A percentile compares a stretch with the other conserved stretches of the same genome.
Conservation (phyloP, 2,113 vertebrate genomes). For the Calonectris borealis region DNA sequence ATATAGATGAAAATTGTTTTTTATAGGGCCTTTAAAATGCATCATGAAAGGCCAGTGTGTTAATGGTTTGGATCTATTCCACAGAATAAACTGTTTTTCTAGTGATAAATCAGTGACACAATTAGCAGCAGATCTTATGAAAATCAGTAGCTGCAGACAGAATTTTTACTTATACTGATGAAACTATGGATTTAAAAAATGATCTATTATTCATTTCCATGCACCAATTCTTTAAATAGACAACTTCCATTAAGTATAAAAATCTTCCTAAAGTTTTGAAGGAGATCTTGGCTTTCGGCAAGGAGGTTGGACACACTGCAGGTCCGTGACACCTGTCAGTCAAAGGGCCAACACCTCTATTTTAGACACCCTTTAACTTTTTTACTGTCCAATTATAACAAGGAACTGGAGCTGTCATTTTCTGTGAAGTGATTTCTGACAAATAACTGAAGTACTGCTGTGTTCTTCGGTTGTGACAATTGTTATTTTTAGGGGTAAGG, state of each 20-base stretch:
- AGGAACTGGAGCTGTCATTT: background rate
- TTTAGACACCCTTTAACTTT: conserved; percentile 5
- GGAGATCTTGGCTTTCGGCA: background rate
- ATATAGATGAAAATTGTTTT: background rate
- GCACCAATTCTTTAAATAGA: background rate
- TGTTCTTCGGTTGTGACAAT: conserved; percentile 15
- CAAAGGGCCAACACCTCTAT: conserved; percentile 17
- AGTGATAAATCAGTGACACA: background rate
- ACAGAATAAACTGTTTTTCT: background rate
- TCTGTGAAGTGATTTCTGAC: conserved; percentile 27
- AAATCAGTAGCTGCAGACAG: background rate
- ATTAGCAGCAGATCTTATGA: background rate
- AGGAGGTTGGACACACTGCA: background rate
- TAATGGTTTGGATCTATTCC: conserved; percentile 11
- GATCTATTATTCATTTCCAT: background rate
- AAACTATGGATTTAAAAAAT: background rate
- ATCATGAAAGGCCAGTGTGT: background rate
- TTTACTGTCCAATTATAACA: conserved; percentile 18
- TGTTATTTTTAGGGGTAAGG: conserved; percentile 22
- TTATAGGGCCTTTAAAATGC: background rate
- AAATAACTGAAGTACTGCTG: background rate
- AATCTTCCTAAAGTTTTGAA: background rate
- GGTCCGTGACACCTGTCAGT: background rate
- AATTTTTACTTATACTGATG: background rate
- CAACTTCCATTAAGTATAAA: background rate